Evolutionary conservation across 2,797 vertebrate species (phyloP).

Genomic region (Steatocranus sp.): DNA sequence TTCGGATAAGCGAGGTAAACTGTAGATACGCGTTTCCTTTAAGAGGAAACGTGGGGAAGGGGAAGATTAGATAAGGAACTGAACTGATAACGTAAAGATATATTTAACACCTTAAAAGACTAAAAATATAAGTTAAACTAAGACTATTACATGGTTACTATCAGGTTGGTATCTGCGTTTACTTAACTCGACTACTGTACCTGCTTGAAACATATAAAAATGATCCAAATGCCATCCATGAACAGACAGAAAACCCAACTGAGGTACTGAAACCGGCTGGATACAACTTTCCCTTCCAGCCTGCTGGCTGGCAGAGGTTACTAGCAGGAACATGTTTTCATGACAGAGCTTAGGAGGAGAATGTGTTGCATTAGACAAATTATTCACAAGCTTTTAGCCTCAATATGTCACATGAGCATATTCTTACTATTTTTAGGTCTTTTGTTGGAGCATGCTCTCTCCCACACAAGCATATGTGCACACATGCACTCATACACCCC

Average conservation of each 20-base stretch:
- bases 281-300: not conserved
- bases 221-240: not conserved
- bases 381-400: constrained; percentile 77
- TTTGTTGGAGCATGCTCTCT: constrained; percentile 61
- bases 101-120: not conserved
- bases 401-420: constrained; percentile 72
- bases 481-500: not conserved
- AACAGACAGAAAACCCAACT: not conserved
- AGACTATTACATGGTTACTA: not conserved
- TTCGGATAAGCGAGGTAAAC: constrained; percentile 14
- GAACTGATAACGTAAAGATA: not conserved
- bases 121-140: not conserved
- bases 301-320: constrained; percentile 38
- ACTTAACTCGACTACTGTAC: not conserved
- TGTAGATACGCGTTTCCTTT: not conserved
- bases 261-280: constrained; percentile 15
- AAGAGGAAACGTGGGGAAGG: not conserved
- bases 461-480: constrained; percentile 47
- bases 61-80: not conserved
- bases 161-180: not conserved
- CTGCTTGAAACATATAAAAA: not conserved
- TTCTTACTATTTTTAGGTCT: constrained; percentile 72
- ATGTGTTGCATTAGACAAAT: constrained; percentile 69
- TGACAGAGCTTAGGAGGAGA: constrained; percentile 24
- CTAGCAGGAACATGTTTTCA: constrained; percentile 38